phyloP scores from a whole-genome alignment of 2,888 invertebrate genomes.

The Phaonia tiefii region DNA sequence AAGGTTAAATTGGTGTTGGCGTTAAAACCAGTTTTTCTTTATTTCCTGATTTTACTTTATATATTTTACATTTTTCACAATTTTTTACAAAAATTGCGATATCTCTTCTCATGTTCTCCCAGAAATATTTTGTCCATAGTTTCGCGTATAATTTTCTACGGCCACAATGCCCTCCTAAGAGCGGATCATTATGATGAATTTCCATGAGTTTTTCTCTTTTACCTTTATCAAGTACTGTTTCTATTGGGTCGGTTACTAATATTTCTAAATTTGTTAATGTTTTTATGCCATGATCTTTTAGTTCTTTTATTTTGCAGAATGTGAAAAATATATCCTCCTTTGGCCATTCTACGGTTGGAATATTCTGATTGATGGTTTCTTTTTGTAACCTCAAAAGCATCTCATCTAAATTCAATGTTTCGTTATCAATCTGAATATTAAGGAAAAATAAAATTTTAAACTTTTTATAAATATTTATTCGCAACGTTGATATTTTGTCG shows the following conservation, averaged over 20 bases:
- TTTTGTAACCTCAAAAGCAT: too few species aligned
- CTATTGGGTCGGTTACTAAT: neutral
- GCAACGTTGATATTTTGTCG: neutral
- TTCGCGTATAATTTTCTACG: too few species aligned
- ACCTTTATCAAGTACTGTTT: neutral
- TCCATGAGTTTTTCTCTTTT: neutral
- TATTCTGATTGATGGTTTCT: constrained; percentile 15
- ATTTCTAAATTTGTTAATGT: neutral
- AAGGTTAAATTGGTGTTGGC: neutral
- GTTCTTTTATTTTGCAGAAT: neutral
- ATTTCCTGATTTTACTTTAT: neutral
- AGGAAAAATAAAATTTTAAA: neutral
- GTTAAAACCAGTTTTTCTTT: neutral
- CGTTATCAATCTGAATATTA: neutral
- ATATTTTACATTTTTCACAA: neutral
- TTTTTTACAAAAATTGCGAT: constrained; percentile 4
- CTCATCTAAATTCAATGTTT: neutral
- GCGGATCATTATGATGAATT: neutral
- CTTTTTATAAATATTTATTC: neutral
- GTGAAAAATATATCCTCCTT: neutral
- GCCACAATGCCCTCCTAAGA: too few species aligned
- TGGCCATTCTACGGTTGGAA: constrained; percentile 25
- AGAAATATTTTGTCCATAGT: neutral
- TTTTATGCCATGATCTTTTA: neutral
- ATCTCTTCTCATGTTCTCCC: neutral